These are phyloP conservation scores for Holothuria leucospilota DNA, from an alignment of 53 echinoderm and acorn worm species.

Conservation along the genomic window DNA sequence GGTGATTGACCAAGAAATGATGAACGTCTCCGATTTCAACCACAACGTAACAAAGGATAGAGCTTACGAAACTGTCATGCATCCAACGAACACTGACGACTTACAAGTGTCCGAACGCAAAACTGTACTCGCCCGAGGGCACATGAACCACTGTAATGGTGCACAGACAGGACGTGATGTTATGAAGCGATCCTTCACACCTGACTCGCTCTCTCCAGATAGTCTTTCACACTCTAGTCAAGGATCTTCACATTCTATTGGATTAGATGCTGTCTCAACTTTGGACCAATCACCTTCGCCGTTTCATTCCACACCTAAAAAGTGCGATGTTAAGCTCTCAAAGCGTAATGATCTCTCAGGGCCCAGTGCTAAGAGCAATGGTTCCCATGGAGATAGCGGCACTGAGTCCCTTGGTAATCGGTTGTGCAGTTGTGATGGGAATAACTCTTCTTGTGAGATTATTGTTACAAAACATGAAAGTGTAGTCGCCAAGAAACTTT, in stretches of 20 bases:
- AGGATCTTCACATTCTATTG: background rate
- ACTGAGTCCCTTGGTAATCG: background rate
- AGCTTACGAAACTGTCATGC: background rate
- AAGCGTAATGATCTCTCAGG: background rate
- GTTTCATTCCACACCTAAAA: conserved; percentile 27
- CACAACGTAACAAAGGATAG: background rate
- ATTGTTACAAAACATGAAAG: conserved; percentile 42
- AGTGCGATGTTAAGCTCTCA: background rate
- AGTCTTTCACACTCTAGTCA: no score
- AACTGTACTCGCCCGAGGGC: background rate
- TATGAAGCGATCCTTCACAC: no score
- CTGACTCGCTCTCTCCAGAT: no score
- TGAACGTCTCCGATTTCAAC: conserved; percentile 1
- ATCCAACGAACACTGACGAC: conserved; percentile 11
- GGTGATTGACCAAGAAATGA: conserved; percentile 27
- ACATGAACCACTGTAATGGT: no score
- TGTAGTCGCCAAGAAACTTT: conserved; percentile 22
- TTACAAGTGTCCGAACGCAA: background rate
- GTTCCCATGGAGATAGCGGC: background rate
- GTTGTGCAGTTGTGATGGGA: conserved; percentile 16
- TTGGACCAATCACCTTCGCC: conserved; percentile 1
- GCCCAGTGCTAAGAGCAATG: background rate
- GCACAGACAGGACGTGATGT: no score
- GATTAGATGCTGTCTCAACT: background rate
- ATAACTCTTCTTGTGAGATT: conserved; percentile 23